Base-by-base conservation (phyloP, 2,888 invertebrate species). In the Alloscopus bannaensis region DNA sequence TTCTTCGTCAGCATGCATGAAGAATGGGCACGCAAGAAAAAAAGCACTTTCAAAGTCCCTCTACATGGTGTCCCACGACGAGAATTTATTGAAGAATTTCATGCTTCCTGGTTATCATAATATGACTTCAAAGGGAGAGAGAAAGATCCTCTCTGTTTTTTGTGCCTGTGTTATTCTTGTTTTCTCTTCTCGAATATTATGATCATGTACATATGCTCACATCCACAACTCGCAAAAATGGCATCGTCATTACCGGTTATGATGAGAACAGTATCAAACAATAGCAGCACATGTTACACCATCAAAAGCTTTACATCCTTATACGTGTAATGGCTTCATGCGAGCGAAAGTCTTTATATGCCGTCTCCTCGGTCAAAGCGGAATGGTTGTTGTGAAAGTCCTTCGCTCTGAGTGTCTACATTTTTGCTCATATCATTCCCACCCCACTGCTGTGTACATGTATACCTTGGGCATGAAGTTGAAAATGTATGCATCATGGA, bases 71-170 rank as follows among this genome's bases (percentile, higher is more conserved):
- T 71, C 62, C 52, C 50, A 71, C 40, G 71, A 60, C 60, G 71
- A 62, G 62, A 71, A 71, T 71, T 71, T 71, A 71, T 71, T 71
- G 71, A 71, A 71, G 71, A 71, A 71, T 71, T 71, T 71, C 71
- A 71, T 71, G 71, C 50, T 71, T 24, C 52, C 50, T 60, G 71
- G 71, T 71, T 71, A 62, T 71, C 50, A 71, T 71, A 71, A 60
- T 60, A 60, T 62, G 52, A 71, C 50, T 70, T 70, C 59, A 45
- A 47, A 70, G 59, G 45, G 24, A 29, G 18, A 28, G 16, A 36
- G 28, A 50, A 42, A 22, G 20, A 31, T 20, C 28, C 24, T 16
- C 40, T 20, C 50, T 42, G 20, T 55, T 24, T 18, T 42, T 3
- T 22, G 52, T 16, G 20, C 57, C 28, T 42, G 36, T 28, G 13